Evolutionary conservation across 2,888 invertebrate genomes (phyloP).

Genomic region (Oxyscelio sp.): DNA sequence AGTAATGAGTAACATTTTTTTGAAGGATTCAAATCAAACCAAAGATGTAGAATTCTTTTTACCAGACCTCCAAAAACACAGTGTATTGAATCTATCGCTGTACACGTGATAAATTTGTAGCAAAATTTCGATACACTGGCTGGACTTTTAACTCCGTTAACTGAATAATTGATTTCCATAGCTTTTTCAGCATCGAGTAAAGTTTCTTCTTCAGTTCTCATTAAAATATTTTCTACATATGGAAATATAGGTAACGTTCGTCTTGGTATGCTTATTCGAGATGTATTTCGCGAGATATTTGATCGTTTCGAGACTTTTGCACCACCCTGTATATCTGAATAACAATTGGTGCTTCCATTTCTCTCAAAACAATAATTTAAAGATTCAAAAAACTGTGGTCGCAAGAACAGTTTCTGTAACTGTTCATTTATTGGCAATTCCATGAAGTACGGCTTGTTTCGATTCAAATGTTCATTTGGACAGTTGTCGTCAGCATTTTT

Average conservation of each 20-base stretch:
- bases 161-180: slow-evolving; percentile 13
- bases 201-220: slow-evolving; percentile 54
- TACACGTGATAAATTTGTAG: slow-evolving; percentile 41
- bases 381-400: too few species aligned
- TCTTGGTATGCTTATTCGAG: too few species aligned
- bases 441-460: too few species aligned
- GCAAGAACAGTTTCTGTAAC: too few species aligned
- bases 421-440: too few species aligned
- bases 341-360: too few species aligned
- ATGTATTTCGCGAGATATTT: too few species aligned
- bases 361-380: too few species aligned
- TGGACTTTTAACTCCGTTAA: slow-evolving; percentile 64
- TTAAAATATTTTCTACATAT: neutral
- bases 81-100: slow-evolving; percentile 67
- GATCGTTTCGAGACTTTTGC: too few species aligned
- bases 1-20: slow-evolving; percentile 19
- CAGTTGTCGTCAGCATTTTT: too few species aligned
- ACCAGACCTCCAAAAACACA: slow-evolving; percentile 58
- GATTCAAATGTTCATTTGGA: too few species aligned
- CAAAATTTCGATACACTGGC: slow-evolving; percentile 53
- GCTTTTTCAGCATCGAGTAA: slow-evolving; percentile 45
- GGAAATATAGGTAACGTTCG: neutral
- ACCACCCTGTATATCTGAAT: too few species aligned
- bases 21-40: slow-evolving; percentile 47
- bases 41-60: slow-evolving; percentile 39